A percentile compares a stretch with the other conserved stretches of the same genome.
Conservation (phyloP, 2,888 invertebrate genomes). For the Polymixis flavicincta region DNA sequence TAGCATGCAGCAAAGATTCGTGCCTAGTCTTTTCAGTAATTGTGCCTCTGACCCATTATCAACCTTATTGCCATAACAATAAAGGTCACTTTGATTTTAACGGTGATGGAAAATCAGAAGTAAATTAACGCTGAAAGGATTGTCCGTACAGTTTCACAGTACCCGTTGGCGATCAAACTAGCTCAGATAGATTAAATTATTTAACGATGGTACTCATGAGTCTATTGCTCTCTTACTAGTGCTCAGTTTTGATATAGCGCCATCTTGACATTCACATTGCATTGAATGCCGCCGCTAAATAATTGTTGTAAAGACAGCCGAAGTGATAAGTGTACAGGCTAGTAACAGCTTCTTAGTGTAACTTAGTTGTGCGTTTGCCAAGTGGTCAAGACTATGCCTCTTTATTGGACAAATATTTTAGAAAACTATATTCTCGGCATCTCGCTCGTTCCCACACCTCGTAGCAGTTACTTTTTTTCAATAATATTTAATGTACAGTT, state of each 20-base stretch:
- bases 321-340: conserved; percentile 30
- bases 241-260: conserved; percentile 7
- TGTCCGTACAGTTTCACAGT: background rate
- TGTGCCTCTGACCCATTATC: background rate
- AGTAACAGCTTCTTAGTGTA: conserved; percentile 3
- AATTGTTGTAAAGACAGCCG: conserved; percentile 34
- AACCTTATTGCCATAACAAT: background rate
- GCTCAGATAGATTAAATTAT: conserved; percentile 30
- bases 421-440: too few relatives aligned
- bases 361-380: conserved; percentile 4
- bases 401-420: too few relatives aligned
- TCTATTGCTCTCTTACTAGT: conserved; percentile 17
- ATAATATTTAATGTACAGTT: background rate
- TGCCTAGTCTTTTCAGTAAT: background rate
- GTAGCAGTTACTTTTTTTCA: too few relatives aligned
- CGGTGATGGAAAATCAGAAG: background rate
- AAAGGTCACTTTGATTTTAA: background rate
- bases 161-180: conserved; percentile 45
- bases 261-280: conserved; percentile 4
- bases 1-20: background rate
- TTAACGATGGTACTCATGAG: conserved; percentile 45
- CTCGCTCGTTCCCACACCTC: too few relatives aligned
- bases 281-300: conserved; percentile 44
- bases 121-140: background rate
- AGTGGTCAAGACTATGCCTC: background rate